These are phyloP conservation scores for Lithodes maja DNA, from an alignment of 2,888 invertebrate genomes.

Conservation along the genomic window DNA sequence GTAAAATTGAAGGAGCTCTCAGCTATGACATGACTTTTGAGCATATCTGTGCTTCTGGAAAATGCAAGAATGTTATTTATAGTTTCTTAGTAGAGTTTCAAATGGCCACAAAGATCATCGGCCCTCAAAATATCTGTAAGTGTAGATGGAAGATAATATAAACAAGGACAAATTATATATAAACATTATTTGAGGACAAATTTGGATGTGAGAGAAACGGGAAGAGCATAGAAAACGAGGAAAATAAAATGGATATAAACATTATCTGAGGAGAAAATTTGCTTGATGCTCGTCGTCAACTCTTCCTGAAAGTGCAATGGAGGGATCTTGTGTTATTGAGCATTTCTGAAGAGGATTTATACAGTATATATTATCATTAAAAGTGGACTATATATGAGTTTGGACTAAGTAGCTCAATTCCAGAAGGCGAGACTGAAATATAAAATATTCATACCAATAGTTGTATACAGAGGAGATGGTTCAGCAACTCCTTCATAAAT, in stretches of 20 bases:
- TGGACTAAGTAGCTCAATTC: neutral
- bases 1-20: no score
- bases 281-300: neutral
- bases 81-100: neutral
- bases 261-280: neutral
- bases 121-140: neutral
- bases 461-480: no score
- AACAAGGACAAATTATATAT: no score
- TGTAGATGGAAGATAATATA: no score
- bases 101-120: neutral
- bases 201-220: no score
- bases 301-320: slow-evolving; percentile 37
- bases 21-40: no score
- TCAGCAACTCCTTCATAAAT: no score
- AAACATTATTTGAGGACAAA: no score
- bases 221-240: neutral
- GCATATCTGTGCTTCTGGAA: no score
- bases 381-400: neutral
- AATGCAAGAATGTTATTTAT: no score
- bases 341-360: slow-evolving; percentile 2
- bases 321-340: slow-evolving; percentile 42
- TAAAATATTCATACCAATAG: neutral
- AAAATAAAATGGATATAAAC: neutral
- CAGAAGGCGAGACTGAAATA: neutral
- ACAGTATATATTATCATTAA: slow-evolving; percentile 1